phyloP scores from a whole-genome alignment of 2,888 invertebrate genomes.

The Agelastica alni region DNA sequence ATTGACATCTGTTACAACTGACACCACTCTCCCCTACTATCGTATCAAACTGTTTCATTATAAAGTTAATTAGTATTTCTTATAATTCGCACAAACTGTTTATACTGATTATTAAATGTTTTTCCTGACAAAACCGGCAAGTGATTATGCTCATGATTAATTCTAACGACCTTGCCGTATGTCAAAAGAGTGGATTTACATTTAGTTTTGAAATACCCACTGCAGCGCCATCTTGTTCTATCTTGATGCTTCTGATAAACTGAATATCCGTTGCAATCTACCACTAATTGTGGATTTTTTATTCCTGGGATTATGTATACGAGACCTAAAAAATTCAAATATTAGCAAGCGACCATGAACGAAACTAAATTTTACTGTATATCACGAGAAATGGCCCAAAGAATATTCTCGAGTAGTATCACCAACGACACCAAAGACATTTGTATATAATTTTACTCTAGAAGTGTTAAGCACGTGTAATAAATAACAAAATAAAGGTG shows the following conservation, averaged over 20 bases:
- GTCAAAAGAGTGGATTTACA: conserved; percentile 39
- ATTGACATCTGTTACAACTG: too few relatives aligned
- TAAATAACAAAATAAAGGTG: too few relatives aligned
- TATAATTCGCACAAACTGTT: conserved; percentile 33
- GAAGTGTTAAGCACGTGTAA: too few relatives aligned
- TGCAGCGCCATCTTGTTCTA: conserved; percentile 46
- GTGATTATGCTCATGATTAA: conserved; percentile 41
- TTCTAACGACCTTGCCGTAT: conserved; percentile 36
- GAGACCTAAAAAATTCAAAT: conserved; percentile 33
- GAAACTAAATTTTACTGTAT: too few relatives aligned
- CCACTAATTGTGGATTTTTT: conserved; percentile 42
- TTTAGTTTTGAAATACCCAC: conserved; percentile 39
- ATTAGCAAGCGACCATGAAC: too few relatives aligned
- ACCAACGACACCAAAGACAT: too few relatives aligned
- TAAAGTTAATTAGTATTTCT: too few relatives aligned
- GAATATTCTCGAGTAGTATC: too few relatives aligned
- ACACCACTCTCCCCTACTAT: too few relatives aligned
- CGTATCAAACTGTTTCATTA: too few relatives aligned
- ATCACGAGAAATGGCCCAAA: too few relatives aligned
- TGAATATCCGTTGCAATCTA: conserved; percentile 40
- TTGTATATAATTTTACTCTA: too few relatives aligned
- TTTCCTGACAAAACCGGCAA: conserved; percentile 29
- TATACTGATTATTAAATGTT: conserved; percentile 20
- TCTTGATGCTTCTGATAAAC: conserved; percentile 37
- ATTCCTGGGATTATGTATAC: conserved; percentile 34